Evolutionary conservation across 2,113 vertebrate genomes (phyloP), one percentile per base, ranked within the genome.

Genomic region (Aptenodytes forsteri): DNA sequence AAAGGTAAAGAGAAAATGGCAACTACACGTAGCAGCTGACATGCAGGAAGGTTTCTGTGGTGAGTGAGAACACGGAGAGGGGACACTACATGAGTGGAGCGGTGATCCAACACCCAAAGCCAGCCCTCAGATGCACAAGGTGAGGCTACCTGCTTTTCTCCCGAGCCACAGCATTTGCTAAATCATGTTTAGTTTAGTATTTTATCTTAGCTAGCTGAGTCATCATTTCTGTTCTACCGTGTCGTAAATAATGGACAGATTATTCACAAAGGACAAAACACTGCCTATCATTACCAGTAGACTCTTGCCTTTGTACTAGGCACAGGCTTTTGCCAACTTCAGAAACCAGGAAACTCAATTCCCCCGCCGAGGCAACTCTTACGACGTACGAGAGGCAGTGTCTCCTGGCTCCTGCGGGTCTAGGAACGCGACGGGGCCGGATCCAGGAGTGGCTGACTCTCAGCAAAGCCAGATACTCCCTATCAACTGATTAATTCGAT

Each of bases 401-500:
- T 29, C 38, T 61, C 40, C 36, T 26, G 94, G 94, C 80, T 96
- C 93, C 91, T 75, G 55, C 0, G 0, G 77, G 82, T 88, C 92
- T 96, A 85, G 88, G 71, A 94, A 69, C 18, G 16, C 0, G 6
- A 25, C 0, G 0, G 62, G 65, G 88, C 87, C 4, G 20, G 87
- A 93, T 85, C 38, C 75, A 67, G 82, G 87, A 84, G 36, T 1
- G 66, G 34, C 95, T 90, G 86, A 85, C 72, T 67, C 90, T 90
- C 86, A 83, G 67, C 76, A 58, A 58, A 36, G 42, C 61, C n/a
- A 91, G 87, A 96, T 83, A 94, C 34, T 87, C 61, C 65, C 91
- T 72, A 89, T 87, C 89, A 85, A 91, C 90, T 69, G 89, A 94
- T 94, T 91, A 89, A 95, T 62, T 76, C 0, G 26, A 87, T 87